These are phyloP conservation scores for Mola mola DNA, from an alignment of 2,113 vertebrate genomes.

Conservation along the genomic window DNA sequence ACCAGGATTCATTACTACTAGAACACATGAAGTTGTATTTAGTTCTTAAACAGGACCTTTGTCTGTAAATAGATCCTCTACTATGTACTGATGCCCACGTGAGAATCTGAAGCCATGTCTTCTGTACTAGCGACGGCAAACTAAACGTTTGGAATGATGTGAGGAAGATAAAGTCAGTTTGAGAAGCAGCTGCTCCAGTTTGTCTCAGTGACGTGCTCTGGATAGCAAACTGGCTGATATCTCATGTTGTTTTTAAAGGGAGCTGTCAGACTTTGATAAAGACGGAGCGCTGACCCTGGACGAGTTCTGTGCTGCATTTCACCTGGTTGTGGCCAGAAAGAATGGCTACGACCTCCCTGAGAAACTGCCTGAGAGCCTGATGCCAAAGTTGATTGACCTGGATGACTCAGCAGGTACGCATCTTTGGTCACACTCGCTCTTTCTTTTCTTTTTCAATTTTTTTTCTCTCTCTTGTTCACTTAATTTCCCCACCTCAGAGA, in stretches of 20 bases:
- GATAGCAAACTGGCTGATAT: background rate
- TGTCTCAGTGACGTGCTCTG: too few relatives aligned
- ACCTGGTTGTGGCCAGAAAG: conserved; percentile 97
- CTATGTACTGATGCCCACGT: too few relatives aligned
- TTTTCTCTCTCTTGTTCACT: background rate
- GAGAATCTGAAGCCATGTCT: too few relatives aligned
- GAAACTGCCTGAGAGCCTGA: conserved; percentile 97
- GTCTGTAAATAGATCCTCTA: background rate
- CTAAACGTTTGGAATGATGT: background rate
- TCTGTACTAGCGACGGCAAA: background rate
- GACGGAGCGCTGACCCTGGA: conserved; percentile 97
- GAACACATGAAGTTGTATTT: too few relatives aligned
- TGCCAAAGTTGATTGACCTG: conserved; percentile 99
- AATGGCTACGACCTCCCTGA: conserved; percentile 98
- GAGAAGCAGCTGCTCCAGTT: background rate
- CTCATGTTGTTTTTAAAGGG: conserved; percentile 80
- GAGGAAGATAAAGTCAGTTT: background rate
- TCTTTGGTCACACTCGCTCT: background rate
- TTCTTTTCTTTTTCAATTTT: background rate
- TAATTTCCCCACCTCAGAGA: conserved; percentile 3
- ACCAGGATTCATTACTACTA: too few relatives aligned
- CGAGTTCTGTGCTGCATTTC: conserved; percentile 98
- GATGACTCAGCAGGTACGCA: conserved; percentile 93
- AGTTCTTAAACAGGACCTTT: background rate
- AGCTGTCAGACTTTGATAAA: conserved; percentile 99